Evolutionary conservation across 2,888 invertebrate species (phyloP).

Genomic region (Drosophila pullipes): DNA sequence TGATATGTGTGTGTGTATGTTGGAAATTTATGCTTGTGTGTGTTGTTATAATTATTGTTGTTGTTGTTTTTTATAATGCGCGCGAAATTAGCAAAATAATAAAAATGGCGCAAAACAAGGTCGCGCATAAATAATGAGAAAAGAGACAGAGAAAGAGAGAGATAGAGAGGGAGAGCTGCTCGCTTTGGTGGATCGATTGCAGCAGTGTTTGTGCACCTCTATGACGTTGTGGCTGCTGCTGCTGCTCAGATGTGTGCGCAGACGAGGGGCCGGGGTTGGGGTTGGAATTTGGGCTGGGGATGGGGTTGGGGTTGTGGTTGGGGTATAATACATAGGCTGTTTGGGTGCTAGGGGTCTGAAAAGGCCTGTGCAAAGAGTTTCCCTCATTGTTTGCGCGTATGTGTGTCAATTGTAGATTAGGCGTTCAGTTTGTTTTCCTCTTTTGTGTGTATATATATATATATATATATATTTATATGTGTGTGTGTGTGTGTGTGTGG

Average conservation of each 20-base stretch:
- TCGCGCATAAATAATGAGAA: slow-evolving; percentile 80
- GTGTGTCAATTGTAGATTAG: slow-evolving; percentile 80
- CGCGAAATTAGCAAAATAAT: slow-evolving; percentile 78
- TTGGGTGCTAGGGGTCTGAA: neutral
- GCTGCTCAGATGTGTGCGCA: neutral
- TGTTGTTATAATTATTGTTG: slow-evolving; percentile 13
- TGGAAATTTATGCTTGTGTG: slow-evolving; percentile 42
- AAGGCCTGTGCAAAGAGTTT: slow-evolving; percentile 63
- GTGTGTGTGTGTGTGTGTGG: slow-evolving; percentile 22
- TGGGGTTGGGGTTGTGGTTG: neutral
- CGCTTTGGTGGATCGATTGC: slow-evolving; percentile 74
- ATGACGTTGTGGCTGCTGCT: slow-evolving; percentile 40
- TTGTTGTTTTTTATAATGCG: slow-evolving; percentile 70
- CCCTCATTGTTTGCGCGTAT: slow-evolving; percentile 73
- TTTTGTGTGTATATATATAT: slow-evolving; percentile 15
- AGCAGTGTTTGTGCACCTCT: slow-evolving; percentile 68
- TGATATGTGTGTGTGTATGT: slow-evolving; percentile 18
- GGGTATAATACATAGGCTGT: slow-evolving; percentile 2
- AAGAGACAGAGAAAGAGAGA: slow-evolving; percentile 47
- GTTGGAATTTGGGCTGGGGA: neutral
- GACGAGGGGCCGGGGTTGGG: neutral
- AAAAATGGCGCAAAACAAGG: slow-evolving; percentile 81
- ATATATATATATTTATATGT: no score
- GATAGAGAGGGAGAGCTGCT: slow-evolving; percentile 45
- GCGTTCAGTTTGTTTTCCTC: slow-evolving; percentile 67